Conservation (phyloP, 2,888 invertebrate genomes). For the Stenoptilia bipunctidactyla region DNA sequence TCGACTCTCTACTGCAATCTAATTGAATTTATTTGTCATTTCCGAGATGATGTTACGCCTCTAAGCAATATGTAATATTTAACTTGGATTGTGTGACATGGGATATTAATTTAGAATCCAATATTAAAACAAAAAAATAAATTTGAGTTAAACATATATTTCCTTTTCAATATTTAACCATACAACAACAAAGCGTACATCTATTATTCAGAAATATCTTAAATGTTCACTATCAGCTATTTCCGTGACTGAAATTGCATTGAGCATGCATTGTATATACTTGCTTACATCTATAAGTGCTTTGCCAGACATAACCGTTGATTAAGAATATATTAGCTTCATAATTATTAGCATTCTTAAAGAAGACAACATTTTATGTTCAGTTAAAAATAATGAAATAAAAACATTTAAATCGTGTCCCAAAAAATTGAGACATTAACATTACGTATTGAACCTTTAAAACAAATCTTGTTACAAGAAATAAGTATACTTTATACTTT, state of each 20-base stretch:
- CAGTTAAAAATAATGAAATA: too few species aligned
- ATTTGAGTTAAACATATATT: too few species aligned
- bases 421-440: neutral
- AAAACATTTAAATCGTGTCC: too few species aligned
- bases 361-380: neutral
- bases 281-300: neutral
- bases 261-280: neutral
- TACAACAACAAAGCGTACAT: slow-evolving; percentile 2
- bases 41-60: too few species aligned
- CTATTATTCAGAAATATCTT: neutral
- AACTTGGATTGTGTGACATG: too few species aligned
- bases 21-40: too few species aligned
- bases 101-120: too few species aligned
- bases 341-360: neutral
- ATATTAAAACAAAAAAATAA: too few species aligned
- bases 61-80: too few species aligned
- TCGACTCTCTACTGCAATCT: too few species aligned
- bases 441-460: neutral
- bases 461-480: neutral
- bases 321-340: neutral
- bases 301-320: neutral
- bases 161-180: neutral
- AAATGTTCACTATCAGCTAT: neutral
- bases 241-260: neutral
- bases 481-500: neutral